Evolutionary conservation across 2,888 invertebrate genomes (phyloP), one percentile per base, ranked within the genome.

Genomic region (Cataglyphis livida): DNA sequence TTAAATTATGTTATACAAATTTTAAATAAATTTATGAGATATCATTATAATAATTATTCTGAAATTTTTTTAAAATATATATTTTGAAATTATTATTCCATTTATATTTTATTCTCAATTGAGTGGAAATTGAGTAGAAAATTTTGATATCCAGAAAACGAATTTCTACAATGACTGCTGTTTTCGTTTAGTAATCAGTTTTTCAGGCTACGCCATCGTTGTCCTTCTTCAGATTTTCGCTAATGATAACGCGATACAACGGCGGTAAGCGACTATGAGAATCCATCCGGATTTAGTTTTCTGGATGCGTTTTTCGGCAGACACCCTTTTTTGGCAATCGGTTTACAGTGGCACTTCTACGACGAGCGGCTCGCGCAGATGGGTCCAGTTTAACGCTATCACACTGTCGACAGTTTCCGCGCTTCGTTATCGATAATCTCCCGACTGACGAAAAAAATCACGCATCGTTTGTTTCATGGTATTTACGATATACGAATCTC

Each of bases 221-320:
- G 18, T 28, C 32, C 35, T 78, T 1, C 44, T 32, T 25, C 28
- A 48, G 38, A 71, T 74, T 79, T 64, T 75, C 28, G 62, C 15
- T 81, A 64, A 71, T 51, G 61, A 73, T 76, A 65, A 41, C 57
- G 41, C 28, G 48, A 41, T 66, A 54, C 38, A 65, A 51, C 12
- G 21, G 38, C 21, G 87, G 81, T 85, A 85, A 86, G 81, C 73
- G 51, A 41, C 81, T 84, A 75, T 41, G 78, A 81, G 83, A 85
- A 85, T 88, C 87, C 86, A 54, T 57, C 32, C 87, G 87, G 90
- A 91, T 92, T 91, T 90, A 89, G 85, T 84, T 92, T 89, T 87
- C 85, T 64, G 85, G 85, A 70, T 87, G 74, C 84, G 61, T 74
- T 82, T 82, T 68, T 66, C 71, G 32, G 57, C 12, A 21, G 44